phyloP scores from a whole-genome alignment of 2,888 invertebrate genomes.

The Drosophila nigritarsus region DNA sequence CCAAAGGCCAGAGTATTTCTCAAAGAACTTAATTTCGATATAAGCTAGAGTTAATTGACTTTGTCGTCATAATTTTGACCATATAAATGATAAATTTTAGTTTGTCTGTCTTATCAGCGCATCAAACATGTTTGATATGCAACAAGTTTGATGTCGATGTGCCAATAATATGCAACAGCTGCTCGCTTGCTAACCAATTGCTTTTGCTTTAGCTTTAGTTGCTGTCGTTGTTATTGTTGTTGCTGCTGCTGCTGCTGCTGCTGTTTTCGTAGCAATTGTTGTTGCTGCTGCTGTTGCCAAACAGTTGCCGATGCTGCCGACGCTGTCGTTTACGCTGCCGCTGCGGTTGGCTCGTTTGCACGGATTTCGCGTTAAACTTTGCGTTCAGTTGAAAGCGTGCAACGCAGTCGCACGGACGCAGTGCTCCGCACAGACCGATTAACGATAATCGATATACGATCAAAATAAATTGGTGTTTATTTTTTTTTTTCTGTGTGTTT shows the following conservation, averaged over 20 bases:
- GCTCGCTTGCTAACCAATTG: constrained; percentile 35
- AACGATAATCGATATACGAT: constrained; percentile 21
- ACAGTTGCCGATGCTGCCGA: constrained; percentile 49
- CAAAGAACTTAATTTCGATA: background rate
- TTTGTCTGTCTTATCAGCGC: constrained; percentile 57
- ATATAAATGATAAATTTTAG: background rate
- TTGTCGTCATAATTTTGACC: background rate
- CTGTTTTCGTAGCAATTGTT: constrained; percentile 3
- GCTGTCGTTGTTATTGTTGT: constrained; percentile 31
- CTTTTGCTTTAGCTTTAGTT: constrained; percentile 14
- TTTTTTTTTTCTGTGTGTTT: constrained; percentile 11
- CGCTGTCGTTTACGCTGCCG: constrained; percentile 20
- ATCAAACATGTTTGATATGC: constrained; percentile 62
- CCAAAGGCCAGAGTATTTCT: background rate
- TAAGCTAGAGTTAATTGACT: background rate
- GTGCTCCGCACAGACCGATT: constrained; percentile 51
- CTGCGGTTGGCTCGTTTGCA: constrained; percentile 50
- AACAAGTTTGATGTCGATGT: constrained; percentile 64
- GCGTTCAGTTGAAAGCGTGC: constrained; percentile 77
- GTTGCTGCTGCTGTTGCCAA: constrained; percentile 51
- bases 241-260: constrained; percentile 12
- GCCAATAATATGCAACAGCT: constrained; percentile 73
- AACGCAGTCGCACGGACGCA: constrained; percentile 77
- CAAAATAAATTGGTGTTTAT: constrained; percentile 10
- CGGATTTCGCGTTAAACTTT: constrained; percentile 72